Conservation (phyloP, 2,113 vertebrate genomes). For the Petroica traversi region DNA sequence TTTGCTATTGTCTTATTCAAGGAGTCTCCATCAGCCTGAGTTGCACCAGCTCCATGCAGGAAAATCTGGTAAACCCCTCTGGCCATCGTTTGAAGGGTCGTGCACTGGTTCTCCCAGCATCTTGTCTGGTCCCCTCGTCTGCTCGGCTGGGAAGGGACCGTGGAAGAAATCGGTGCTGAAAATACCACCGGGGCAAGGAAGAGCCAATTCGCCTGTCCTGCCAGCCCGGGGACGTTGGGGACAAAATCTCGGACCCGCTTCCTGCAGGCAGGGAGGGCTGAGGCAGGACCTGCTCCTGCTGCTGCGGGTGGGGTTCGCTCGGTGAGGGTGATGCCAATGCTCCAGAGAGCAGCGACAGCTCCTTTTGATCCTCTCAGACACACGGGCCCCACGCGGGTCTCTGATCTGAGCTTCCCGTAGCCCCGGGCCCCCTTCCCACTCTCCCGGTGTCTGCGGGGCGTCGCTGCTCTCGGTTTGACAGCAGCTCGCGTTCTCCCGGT, state of each 20-base stretch:
- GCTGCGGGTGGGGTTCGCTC: accelerated
- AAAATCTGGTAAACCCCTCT: not conserved
- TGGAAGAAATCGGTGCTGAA: accelerated
- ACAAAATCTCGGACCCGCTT: not conserved
- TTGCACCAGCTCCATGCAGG: slow-evolving; percentile 27
- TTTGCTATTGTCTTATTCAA: not conserved
- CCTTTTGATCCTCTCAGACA: not conserved
- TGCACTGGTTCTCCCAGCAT: not conserved
- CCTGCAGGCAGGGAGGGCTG: accelerated
- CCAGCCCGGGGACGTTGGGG: not conserved
- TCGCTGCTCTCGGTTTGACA: not conserved
- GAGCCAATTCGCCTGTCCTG: not conserved
- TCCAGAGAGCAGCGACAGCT: accelerated
- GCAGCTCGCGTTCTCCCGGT: not conserved
- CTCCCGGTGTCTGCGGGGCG: not conserved
- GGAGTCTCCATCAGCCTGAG: slow-evolving; percentile 6
- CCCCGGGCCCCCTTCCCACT: accelerated
- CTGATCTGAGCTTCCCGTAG: accelerated
- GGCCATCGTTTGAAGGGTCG: not conserved
- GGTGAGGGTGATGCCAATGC: accelerated
- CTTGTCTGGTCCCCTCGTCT: accelerated
- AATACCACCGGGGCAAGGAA: not conserved
- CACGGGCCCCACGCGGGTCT: accelerated
- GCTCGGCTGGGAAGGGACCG: accelerated
- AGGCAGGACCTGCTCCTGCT: not conserved